phyloP scores from a whole-genome alignment of 2,797 vertebrate genomes.

The Malacoctenus gilli region DNA sequence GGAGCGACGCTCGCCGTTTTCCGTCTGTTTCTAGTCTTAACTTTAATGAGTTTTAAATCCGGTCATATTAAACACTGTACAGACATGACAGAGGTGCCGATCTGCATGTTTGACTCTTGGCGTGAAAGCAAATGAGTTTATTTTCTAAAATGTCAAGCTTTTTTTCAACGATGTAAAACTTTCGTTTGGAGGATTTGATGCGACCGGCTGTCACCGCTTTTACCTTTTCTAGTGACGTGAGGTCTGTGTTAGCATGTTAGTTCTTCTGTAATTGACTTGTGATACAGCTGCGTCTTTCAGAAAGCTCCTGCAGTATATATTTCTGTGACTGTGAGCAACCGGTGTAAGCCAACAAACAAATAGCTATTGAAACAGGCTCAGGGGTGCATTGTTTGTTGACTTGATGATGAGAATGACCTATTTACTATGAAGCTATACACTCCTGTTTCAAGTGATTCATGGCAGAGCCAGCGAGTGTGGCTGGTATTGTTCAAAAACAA shows the following conservation, averaged over 20 bases:
- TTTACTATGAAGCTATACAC: background rate
- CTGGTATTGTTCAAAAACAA: conserved; percentile 46
- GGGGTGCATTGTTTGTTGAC: too few species aligned
- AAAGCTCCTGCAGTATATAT: too few species aligned
- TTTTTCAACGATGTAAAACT: too few species aligned
- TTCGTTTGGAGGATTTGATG: too few species aligned
- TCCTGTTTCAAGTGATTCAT: conserved; percentile 20
- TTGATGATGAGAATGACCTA: background rate
- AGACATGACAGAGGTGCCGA: background rate
- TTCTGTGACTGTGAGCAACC: too few species aligned
- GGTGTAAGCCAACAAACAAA: too few species aligned
- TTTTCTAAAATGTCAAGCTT: background rate
- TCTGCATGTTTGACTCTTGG: background rate
- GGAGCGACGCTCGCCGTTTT: background rate
- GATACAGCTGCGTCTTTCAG: too few species aligned
- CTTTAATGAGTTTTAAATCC: background rate
- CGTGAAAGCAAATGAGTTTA: background rate
- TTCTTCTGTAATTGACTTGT: too few species aligned
- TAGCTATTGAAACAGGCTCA: too few species aligned
- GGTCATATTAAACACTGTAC: background rate
- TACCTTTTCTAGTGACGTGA: too few species aligned
- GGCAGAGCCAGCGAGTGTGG: conserved; percentile 4
- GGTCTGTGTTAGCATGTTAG: too few species aligned
- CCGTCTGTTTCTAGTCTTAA: background rate
- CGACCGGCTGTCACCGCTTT: too few species aligned